Conservation (phyloP, 2,113 vertebrate genomes). For the Trematomus loennbergii region DNA sequence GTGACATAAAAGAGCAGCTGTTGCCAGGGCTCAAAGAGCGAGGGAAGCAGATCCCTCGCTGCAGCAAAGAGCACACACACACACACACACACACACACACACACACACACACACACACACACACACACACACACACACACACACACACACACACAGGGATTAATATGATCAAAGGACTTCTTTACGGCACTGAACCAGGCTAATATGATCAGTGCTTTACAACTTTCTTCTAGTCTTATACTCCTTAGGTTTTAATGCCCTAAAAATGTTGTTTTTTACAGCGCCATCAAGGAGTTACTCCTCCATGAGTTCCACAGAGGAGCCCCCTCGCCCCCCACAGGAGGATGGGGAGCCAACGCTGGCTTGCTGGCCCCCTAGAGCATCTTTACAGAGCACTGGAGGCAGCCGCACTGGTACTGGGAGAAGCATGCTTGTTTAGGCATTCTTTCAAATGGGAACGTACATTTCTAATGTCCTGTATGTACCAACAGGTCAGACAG, state of each 20-base stretch:
- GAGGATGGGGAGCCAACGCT: constrained; percentile 73
- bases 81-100: not conserved
- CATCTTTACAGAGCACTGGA: constrained; percentile 66
- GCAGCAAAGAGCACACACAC: constrained; percentile 27
- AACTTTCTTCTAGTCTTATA: not conserved
- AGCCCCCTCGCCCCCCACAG: constrained; percentile 29
- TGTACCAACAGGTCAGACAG: constrained; percentile 46
- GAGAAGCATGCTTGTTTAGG: rapidly evolving
- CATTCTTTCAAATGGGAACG: not conserved
- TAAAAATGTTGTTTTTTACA: constrained; percentile 29
- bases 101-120: constrained; percentile 24
- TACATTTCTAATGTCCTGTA: not conserved
- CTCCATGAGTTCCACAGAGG: constrained; percentile 46
- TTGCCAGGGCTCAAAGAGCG: constrained; percentile 60
- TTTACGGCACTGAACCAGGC: constrained; percentile 27
- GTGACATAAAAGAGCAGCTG: constrained; percentile 79
- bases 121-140: not conserved
- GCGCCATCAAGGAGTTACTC: constrained; percentile 21
- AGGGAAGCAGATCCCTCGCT: constrained; percentile 49
- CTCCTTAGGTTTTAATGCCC: constrained; percentile 7
- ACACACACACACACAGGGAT: constrained; percentile 21
- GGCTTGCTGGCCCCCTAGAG: constrained; percentile 82
- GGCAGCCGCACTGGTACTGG: constrained; percentile 61
- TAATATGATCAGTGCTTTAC: constrained; percentile 1
- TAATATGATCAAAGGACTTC: constrained; percentile 49